phyloP scores from a whole-genome alignment of 2,888 invertebrate species.

The Mesoligia furuncula region DNA sequence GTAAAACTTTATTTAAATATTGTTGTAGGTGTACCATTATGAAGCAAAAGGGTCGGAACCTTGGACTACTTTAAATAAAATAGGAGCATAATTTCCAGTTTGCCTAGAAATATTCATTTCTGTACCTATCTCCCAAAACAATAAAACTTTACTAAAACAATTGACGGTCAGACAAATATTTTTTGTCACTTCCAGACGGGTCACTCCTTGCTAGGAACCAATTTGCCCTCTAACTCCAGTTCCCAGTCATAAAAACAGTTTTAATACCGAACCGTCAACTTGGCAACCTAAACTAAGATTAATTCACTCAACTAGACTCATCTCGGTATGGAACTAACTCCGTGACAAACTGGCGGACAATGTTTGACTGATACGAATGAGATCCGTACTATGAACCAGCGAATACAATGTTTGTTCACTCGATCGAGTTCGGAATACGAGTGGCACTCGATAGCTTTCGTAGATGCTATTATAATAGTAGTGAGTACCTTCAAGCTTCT shows the following conservation, averaged over 20 bases:
- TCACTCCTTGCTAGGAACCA: neutral
- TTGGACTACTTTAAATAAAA: neutral
- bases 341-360: conserved; percentile 64
- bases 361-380: conserved; percentile 67
- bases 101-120: conserved; percentile 8
- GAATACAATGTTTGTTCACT: neutral
- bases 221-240: neutral
- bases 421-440: conserved; percentile 6
- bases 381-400: conserved; percentile 47
- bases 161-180: neutral
- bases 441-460: neutral
- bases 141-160: conserved; percentile 27
- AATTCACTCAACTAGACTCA: conserved; percentile 64
- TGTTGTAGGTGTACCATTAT: neutral
- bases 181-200: neutral
- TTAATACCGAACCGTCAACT: conserved; percentile 50
- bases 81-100: neutral
- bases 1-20: neutral
- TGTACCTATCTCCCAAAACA: conserved; percentile 17
- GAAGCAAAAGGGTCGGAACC: neutral
- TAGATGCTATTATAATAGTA: neutral
- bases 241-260: conserved; percentile 53
- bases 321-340: conserved; percentile 55
- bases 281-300: conserved; percentile 59
- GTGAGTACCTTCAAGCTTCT: neutral